These are phyloP conservation scores for Drosophila nr. fundita DNA, from an alignment of 2,888 invertebrate genomes.

Conservation along the genomic window DNA sequence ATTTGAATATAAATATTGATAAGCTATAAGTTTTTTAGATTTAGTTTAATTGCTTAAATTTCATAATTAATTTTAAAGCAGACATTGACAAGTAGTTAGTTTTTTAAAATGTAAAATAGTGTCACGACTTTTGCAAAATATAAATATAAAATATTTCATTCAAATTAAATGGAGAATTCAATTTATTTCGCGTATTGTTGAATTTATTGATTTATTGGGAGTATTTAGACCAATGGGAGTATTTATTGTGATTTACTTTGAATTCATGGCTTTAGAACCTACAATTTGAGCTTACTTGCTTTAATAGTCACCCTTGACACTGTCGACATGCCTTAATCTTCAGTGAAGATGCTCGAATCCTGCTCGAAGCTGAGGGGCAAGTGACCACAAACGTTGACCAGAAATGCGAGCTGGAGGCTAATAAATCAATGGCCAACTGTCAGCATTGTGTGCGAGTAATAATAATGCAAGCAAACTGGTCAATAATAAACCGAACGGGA, in stretches of 20 bases:
- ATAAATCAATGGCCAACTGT: constrained; percentile 83
- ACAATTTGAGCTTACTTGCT: constrained; percentile 25
- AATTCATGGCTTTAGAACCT: constrained; percentile 20
- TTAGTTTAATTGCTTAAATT: neutral
- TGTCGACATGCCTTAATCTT: constrained; percentile 25
- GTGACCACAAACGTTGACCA: constrained; percentile 60
- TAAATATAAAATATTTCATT: neutral
- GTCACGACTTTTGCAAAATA: neutral
- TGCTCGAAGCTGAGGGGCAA: neutral
- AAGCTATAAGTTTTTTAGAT: neutral
- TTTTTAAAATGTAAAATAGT: neutral
- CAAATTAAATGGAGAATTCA: neutral
- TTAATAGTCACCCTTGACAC: constrained; percentile 36
- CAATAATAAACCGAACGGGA: constrained; percentile 70
- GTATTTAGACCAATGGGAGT: neutral
- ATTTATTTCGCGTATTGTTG: neutral
- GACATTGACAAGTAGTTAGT: rapidly evolving
- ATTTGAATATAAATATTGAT: neutral
- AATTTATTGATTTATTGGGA: neutral
- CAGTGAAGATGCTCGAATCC: neutral
- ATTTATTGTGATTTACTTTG: constrained; percentile 19
- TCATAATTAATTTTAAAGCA: neutral
- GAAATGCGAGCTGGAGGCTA: constrained; percentile 58
- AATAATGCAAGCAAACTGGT: constrained; percentile 77
- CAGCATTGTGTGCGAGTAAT: constrained; percentile 81